Percentiles rank a stretch among this genome's conserved stretches.
Conservation (phyloP, 1,140 invertebrate species). For the Drosophila rhopaloa region DNA sequence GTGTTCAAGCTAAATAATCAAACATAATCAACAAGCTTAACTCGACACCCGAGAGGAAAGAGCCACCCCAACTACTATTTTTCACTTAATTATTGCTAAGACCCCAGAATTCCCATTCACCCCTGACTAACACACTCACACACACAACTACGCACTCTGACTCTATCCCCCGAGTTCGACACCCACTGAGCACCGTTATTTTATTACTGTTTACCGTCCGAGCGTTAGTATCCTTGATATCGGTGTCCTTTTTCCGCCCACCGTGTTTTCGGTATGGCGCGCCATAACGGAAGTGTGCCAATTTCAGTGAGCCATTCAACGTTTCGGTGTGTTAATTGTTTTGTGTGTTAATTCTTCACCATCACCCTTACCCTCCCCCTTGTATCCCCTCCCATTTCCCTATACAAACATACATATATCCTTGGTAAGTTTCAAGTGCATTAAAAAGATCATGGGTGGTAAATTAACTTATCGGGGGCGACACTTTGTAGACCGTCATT, state of each 20-base stretch:
- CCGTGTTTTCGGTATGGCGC: neutral
- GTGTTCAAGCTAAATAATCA: slow-evolving; percentile 52
- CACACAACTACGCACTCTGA: slow-evolving; percentile 3
- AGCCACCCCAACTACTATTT: slow-evolving; percentile 66
- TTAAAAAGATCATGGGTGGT: slow-evolving; percentile 82
- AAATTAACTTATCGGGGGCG: slow-evolving; percentile 72
- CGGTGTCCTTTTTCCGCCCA: slow-evolving; percentile 31
- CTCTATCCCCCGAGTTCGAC: slow-evolving; percentile 8
- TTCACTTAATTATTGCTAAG: slow-evolving; percentile 78
- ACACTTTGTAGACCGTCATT: slow-evolving; percentile 42
- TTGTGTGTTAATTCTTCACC: slow-evolving; percentile 70
- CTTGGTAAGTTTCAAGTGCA: slow-evolving; percentile 73
- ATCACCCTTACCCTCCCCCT: slow-evolving; percentile 10
- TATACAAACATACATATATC: neutral
- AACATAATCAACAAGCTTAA: slow-evolving; percentile 79
- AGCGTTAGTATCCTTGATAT: slow-evolving; percentile 52
- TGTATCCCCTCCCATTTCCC: neutral
- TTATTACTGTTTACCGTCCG: slow-evolving; percentile 74
- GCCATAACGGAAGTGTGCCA: slow-evolving; percentile 69
- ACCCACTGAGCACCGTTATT: slow-evolving; percentile 66
- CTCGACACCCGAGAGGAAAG: slow-evolving; percentile 36
- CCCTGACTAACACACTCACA: slow-evolving; percentile 1
- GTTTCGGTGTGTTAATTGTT: slow-evolving; percentile 77
- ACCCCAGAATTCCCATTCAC: slow-evolving; percentile 30
- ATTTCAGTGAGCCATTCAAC: slow-evolving; percentile 35